Conservation (phyloP, 2,113 vertebrate genomes). For the Chaenocephalus aceratus region DNA sequence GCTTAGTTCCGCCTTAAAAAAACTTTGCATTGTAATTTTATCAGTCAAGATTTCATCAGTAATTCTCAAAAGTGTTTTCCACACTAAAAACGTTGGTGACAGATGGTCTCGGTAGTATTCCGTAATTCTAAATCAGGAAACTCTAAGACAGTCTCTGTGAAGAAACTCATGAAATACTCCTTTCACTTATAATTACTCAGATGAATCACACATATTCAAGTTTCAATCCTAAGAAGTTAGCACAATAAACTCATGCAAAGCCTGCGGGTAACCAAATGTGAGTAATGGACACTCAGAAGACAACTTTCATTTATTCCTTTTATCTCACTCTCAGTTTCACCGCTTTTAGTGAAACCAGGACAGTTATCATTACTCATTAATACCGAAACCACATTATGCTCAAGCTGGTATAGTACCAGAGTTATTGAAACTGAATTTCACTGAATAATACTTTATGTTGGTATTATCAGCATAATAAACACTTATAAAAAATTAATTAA, state of each 20-base stretch:
- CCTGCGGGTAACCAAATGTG: conserved; percentile 61
- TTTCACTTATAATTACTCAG: not conserved
- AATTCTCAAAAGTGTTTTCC: not conserved
- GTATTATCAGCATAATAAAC: not conserved
- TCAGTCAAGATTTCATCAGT: not conserved
- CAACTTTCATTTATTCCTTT: conserved; percentile 48
- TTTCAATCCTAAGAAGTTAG: conserved; percentile 10
- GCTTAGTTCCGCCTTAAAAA: not conserved
- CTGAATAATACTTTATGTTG: not conserved
- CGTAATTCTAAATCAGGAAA: conserved; percentile 14
- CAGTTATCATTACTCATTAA: conserved; percentile 45
- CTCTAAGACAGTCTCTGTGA: not conserved
- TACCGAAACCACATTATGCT: conserved; percentile 42
- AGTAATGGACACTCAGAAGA: conserved; percentile 49
- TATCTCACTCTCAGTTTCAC: conserved; percentile 77
- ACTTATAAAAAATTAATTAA: not conserved
- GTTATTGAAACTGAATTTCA: conserved; percentile 16
- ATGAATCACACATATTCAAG: conserved; percentile 24
- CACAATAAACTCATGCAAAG: conserved; percentile 53
- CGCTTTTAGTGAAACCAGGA: conserved; percentile 67
- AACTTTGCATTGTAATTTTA: not conserved
- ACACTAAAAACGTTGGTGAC: not conserved
- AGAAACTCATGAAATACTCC: not conserved
- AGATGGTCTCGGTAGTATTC: conserved; percentile 1
- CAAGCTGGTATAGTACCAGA: not conserved